Evolutionary conservation across 2,797 vertebrate genomes (phyloP).

Genomic region (Semotilus atromaculatus): DNA sequence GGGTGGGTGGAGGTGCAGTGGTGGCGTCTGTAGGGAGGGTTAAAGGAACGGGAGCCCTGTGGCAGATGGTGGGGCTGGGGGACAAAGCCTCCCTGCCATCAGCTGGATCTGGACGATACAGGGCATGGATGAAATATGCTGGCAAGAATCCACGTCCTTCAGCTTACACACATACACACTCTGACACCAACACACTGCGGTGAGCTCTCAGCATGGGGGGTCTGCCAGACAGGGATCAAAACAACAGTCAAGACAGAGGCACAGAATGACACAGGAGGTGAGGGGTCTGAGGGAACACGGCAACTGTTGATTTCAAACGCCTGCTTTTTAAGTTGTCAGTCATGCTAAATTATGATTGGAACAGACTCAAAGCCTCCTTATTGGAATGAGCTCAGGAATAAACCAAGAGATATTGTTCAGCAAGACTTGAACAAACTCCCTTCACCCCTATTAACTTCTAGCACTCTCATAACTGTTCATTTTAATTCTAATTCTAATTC

Average conservation of each 20-base stretch:
- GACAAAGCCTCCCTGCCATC: slow-evolving; percentile 69
- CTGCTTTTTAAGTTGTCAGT: slow-evolving; percentile 58
- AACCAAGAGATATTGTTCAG: slow-evolving; percentile 1
- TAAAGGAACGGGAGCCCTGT: slow-evolving; percentile 55
- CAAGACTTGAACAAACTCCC: background rate
- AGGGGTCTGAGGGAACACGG: slow-evolving; percentile 53
- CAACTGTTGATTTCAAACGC: slow-evolving; percentile 64
- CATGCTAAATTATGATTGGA: slow-evolving; percentile 33
- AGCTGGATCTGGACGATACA: slow-evolving; percentile 75
- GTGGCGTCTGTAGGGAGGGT: slow-evolving; percentile 50
- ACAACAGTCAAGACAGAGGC: slow-evolving; percentile 65
- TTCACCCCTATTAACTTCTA: background rate
- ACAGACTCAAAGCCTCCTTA: slow-evolving; percentile 3
- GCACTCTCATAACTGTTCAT: slow-evolving; percentile 7
- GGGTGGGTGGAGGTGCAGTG: slow-evolving; percentile 52
- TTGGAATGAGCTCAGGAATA: slow-evolving; percentile 31
- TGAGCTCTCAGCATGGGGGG: slow-evolving; percentile 70
- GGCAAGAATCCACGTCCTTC: slow-evolving; percentile 81
- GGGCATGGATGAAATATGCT: slow-evolving; percentile 78
- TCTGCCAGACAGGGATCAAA: slow-evolving; percentile 77
- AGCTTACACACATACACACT: slow-evolving; percentile 71
- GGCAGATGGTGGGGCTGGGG: slow-evolving; percentile 77
- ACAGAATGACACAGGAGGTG: slow-evolving; percentile 63
- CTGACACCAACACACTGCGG: slow-evolving; percentile 65
- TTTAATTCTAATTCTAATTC: slow-evolving; percentile 1